Evolutionary conservation across 2,888 invertebrate species (phyloP), one percentile per base, ranked within the genome.

Genomic region (Rhodophaea formosa): DNA sequence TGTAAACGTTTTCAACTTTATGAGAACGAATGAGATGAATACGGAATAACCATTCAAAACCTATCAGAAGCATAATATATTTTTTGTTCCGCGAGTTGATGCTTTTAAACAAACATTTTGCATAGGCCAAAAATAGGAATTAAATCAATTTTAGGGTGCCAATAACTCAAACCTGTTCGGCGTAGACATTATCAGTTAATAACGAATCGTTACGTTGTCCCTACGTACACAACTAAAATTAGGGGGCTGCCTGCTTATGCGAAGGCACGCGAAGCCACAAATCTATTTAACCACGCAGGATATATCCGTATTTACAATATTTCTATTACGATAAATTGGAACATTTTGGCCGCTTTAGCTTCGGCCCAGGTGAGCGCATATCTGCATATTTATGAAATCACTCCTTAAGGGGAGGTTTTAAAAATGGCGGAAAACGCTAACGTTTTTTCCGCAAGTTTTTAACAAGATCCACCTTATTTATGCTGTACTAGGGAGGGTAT

Each of bases 381-480:
- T 89, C 89, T 90, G 86, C 88, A 90, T 90, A 90, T 90, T 89
- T 91, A 91, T 88, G 86, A 82, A 84, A 86, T 84, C 81, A 81
- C 79, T 79, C 80, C 82, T 86, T 82, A 81, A 84, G 85, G 88
- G 86, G 86, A 75, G 79, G 74, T 78, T 81, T 79, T 85, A 84
- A 89, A 88, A 88, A 85, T 79, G 83, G 80, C 80, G 84, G 84
- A 80, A 87, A 88, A 86, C 82, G 78, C 80, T 76, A 74, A 78
- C 78, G 78, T 80, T 84, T 81, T 85, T 77, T 74, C 82, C 77
- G 77, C 83, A 84, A 88, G 83, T 87, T 89, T 80, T 89, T 90
- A 91, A 91, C 89, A 89, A 90, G 88, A 90, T 88, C 84, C 84
- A 75, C 78, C 73, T 89, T 89, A 90, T 89, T 90, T 90, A 91